Evolutionary conservation across 1,140 invertebrate species (phyloP), one percentile per base, ranked within the genome.

Genomic region (Caerostris extrusa): DNA sequence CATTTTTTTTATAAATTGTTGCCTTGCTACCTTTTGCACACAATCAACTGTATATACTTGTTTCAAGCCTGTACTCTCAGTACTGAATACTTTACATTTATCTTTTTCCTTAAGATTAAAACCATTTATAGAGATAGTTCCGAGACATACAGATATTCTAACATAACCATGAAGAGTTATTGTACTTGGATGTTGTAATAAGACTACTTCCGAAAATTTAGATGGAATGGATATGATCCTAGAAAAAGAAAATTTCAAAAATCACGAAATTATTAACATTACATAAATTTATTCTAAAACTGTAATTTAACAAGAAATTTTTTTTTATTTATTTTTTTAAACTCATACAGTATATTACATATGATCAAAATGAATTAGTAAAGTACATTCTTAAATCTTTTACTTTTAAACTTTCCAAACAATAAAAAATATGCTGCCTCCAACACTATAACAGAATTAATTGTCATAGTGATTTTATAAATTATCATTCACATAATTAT

Each of bases 121-220:
- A 64, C 90, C 90, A 17, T 57, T 12, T 19, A 92, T 92, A 17
- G 53, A 69, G 7, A 61, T 7, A 1, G 8, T 34, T 17, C 90
- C 90, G 19, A 55, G 17, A 8, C 60, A 14, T 17, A 69, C 56
- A 2, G 58, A 85, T 14, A 92, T 81, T 34, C 64, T 69, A 6
- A 92, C 10, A 69, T 85, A 85, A 17, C 82, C 82, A 67, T 60
- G 14, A 64, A 92, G 10, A 34, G 90, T 81, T 56, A 92, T 2
- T 12, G 60, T 67, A 12, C 14, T 12, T 34, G 77, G 77, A 85
- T 92, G 60, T n/a, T 83, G 34, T 7, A 92, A 34, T 2, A 85
- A n/a, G 8, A 92, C 60, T 12, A 92, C 12, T 92, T 92, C 90
- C 8, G 10, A 7, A 58, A 64, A 61, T 56, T 10, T 64, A 2